A percentile compares a stretch with the other conserved stretches of the same genome.
Conservation (phyloP, 2,888 invertebrate species). For the Didymodactylos carnosus region DNA sequence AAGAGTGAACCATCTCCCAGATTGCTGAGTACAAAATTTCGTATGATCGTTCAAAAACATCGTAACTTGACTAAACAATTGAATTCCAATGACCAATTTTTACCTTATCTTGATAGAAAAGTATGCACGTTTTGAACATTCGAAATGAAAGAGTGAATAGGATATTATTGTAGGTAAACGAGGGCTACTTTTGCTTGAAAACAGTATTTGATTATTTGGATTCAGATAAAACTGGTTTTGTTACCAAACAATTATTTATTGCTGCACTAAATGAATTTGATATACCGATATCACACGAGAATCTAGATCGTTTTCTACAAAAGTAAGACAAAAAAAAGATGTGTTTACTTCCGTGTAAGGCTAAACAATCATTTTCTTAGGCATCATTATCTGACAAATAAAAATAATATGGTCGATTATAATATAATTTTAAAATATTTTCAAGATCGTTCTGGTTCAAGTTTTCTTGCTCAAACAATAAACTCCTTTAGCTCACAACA, state of each 20-base stretch:
- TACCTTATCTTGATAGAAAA: background rate
- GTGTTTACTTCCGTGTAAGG: too few relatives aligned
- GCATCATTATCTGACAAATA: background rate
- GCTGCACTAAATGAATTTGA: conserved; percentile 9
- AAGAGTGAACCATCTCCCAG: too few relatives aligned
- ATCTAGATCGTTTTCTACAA: background rate
- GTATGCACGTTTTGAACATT: too few relatives aligned
- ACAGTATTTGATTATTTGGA: conserved; percentile 7
- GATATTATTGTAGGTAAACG: conserved; percentile 4
- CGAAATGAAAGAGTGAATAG: too few relatives aligned
- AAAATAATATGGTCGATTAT: background rate
- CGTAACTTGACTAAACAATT: background rate
- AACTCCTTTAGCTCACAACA: background rate
- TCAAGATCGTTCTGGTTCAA: background rate
- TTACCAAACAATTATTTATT: background rate
- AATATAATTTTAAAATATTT: background rate
- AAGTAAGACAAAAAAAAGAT: too few relatives aligned
- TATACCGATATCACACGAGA: background rate
- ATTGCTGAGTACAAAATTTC: background rate
- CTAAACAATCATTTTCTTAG: too few relatives aligned
- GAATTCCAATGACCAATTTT: background rate
- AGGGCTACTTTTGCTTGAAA: conserved; percentile 5
- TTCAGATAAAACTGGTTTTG: background rate
- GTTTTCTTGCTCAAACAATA: background rate
- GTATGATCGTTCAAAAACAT: background rate